Conservation (phyloP, 2,113 vertebrate species). For the Nyctibius bracteatus region DNA sequence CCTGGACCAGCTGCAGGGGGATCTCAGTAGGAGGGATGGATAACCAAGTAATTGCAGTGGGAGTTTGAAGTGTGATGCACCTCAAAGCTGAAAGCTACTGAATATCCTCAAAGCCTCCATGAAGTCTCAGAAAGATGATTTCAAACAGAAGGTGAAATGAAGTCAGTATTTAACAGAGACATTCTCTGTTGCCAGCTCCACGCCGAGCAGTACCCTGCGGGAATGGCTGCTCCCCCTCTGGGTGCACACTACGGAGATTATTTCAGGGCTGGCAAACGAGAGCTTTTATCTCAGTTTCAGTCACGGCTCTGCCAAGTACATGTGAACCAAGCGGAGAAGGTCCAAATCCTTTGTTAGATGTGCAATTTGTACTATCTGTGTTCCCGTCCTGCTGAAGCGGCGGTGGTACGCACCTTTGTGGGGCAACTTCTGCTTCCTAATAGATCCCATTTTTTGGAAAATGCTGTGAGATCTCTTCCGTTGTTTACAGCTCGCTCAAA, state of each 20-base stretch:
- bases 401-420: rapidly evolving
- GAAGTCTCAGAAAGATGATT: neutral
- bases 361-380: neutral
- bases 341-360: neutral
- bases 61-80: neutral
- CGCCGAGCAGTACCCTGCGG: neutral
- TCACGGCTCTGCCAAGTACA: neutral
- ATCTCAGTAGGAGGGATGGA: neutral
- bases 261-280: neutral
- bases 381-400: neutral
- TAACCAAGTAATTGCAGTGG: neutral
- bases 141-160: neutral
- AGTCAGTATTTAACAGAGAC: neutral
- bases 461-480: neutral
- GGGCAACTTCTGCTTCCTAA: neutral
- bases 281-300: neutral
- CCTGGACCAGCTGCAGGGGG: neutral
- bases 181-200: neutral
- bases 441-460: neutral
- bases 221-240: neutral
- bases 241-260: neutral
- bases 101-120: neutral
- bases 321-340: neutral
- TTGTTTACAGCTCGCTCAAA: neutral
- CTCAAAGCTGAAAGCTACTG: neutral